Percentiles rank a stretch among this genome's conserved stretches.
These are phyloP conservation scores for Takifugu flavidus DNA, from an alignment of 2,113 vertebrate genomes.

Conservation along the genomic window DNA sequence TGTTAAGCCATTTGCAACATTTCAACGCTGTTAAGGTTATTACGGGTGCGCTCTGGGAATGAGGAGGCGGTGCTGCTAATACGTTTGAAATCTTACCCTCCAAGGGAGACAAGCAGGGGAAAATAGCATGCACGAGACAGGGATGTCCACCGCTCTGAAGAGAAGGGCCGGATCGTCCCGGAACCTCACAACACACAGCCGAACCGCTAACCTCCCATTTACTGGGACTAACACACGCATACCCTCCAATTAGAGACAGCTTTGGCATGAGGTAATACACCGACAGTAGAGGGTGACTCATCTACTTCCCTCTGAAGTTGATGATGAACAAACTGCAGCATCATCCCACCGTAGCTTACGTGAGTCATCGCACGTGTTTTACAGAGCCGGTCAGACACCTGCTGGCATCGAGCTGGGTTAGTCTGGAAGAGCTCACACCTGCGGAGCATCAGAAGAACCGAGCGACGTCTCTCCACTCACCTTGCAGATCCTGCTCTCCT, in stretches of 20 bases:
- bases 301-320: slow-evolving; percentile 26
- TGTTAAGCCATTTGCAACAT: slow-evolving; percentile 24
- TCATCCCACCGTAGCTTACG: slow-evolving; percentile 24
- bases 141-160: neutral
- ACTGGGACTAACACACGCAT: slow-evolving; percentile 1
- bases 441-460: neutral
- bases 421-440: too few relatives aligned
- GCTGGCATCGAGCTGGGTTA: slow-evolving; percentile 12
- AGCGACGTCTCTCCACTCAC: slow-evolving; percentile 54
- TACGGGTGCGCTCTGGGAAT: slow-evolving; percentile 7
- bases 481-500: slow-evolving; percentile 95
- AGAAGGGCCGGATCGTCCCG: neutral
- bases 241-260: slow-evolving; percentile 15
- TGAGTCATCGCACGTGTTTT: slow-evolving; percentile 35
- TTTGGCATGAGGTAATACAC: slow-evolving; percentile 34
- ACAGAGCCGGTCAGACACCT: slow-evolving; percentile 42
- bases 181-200: slow-evolving; percentile 6
- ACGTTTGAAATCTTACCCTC: slow-evolving; percentile 38
- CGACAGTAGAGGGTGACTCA: slow-evolving; percentile 36
- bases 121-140: too few relatives aligned
- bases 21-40: slow-evolving; percentile 20
- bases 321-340: slow-evolving; percentile 26
- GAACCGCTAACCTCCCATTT: neutral
- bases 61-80: slow-evolving; percentile 9
- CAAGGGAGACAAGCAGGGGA: neutral